A percentile compares a stretch with the other conserved stretches of the same genome.
phyloP scores from a whole-genome alignment of 2,888 invertebrate genomes.

The Sarcophaga subvicina region DNA sequence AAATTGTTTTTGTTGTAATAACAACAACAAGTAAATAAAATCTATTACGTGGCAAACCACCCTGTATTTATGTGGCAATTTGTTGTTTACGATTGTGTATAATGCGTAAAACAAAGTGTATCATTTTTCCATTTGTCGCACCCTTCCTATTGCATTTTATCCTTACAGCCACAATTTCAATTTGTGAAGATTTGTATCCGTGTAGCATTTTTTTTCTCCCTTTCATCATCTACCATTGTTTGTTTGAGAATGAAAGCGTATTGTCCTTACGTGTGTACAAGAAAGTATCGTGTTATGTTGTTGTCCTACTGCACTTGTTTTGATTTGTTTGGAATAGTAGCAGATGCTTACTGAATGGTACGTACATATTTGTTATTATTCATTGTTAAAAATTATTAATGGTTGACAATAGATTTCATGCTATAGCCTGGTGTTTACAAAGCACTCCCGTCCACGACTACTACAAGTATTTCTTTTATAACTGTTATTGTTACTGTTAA shows the following conservation, averaged over 20 bases:
- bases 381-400: constrained; percentile 80
- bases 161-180: constrained; percentile 72
- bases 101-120: constrained; percentile 80
- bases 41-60: constrained; percentile 82
- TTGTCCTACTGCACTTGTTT: constrained; percentile 78
- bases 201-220: constrained; percentile 57
- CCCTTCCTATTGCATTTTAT: constrained; percentile 47
- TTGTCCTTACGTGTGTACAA: background rate
- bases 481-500: constrained; percentile 44
- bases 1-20: constrained; percentile 46
- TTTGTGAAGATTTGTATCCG: constrained; percentile 78
- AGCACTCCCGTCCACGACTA: constrained; percentile 71
- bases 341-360: constrained; percentile 78
- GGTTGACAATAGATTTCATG: constrained; percentile 77
- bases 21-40: constrained; percentile 76
- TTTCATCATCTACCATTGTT: background rate
- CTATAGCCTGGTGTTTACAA: constrained; percentile 71
- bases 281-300: constrained; percentile 50
- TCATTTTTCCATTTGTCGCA: constrained; percentile 78
- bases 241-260: background rate
- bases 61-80: constrained; percentile 81
- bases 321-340: constrained; percentile 81
- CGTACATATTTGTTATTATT: constrained; percentile 74
- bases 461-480: background rate
- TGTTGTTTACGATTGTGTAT: constrained; percentile 80